phyloP scores from a whole-genome alignment of 2,888 invertebrate genomes.

The Nemurella pictetii region DNA sequence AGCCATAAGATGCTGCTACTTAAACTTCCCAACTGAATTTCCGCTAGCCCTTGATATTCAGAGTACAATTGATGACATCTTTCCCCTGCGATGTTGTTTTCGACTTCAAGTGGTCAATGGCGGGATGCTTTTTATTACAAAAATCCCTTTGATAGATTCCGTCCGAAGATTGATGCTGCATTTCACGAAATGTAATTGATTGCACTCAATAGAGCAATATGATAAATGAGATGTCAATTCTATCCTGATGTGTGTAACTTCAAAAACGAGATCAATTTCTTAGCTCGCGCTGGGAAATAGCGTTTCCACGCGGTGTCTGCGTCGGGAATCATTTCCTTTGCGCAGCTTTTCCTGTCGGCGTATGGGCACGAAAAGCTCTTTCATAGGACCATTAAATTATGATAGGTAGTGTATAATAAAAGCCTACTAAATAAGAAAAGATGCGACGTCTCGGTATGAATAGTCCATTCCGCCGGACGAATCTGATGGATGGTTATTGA shows the following conservation, averaged over 20 bases:
- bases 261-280: background rate
- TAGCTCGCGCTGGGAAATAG: background rate
- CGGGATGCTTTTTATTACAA: background rate
- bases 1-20: background rate
- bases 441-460: background rate
- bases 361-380: background rate
- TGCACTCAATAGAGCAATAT: conserved; percentile 6
- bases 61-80: background rate
- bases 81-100: background rate
- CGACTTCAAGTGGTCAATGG: background rate
- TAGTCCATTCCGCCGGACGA: background rate
- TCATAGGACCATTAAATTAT: background rate
- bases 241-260: background rate
- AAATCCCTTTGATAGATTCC: background rate
- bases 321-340: background rate
- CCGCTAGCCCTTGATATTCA: background rate
- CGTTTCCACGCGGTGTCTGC: background rate
- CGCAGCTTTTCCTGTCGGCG: background rate
- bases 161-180: conserved; percentile 2
- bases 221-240: conserved; percentile 10
- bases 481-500: background rate
- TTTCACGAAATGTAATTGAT: conserved; percentile 12
- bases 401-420: background rate
- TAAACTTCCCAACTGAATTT: no score
- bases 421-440: background rate